Conservation (phyloP, 2,888 invertebrate species). For the Heliconius sara region DNA sequence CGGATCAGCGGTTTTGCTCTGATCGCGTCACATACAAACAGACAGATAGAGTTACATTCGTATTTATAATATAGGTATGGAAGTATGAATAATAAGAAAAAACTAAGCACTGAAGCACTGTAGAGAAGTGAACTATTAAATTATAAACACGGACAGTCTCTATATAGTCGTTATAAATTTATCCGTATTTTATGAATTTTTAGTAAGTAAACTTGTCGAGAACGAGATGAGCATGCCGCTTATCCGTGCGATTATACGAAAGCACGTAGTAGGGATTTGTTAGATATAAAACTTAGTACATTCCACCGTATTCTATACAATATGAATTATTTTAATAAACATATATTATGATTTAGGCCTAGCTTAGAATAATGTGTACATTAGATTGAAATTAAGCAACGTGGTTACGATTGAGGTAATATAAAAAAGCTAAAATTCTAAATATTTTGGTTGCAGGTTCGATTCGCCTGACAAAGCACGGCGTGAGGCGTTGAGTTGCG, state of each 20-base stretch:
- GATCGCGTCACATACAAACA: too few relatives aligned
- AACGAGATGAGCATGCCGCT: slow-evolving; percentile 72
- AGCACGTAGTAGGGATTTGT: slow-evolving; percentile 79
- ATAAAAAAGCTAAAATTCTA: too few relatives aligned
- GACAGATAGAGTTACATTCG: too few relatives aligned
- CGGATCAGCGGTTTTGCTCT: too few relatives aligned
- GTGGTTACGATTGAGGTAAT: too few relatives aligned
- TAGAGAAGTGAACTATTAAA: not conserved
- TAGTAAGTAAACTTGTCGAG: slow-evolving; percentile 60
- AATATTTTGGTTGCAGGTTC: too few relatives aligned
- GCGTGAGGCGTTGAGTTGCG: too few relatives aligned
- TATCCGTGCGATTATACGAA: slow-evolving; percentile 77
- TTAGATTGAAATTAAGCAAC: not conserved
- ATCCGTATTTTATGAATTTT: slow-evolving; percentile 38
- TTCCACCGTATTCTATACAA: slow-evolving; percentile 47
- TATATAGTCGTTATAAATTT: slow-evolving; percentile 30
- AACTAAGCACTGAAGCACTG: not conserved
- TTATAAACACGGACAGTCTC: not conserved
- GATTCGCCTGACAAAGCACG: too few relatives aligned
- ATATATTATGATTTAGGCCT: slow-evolving; percentile 42
- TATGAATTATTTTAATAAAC: slow-evolving; percentile 9
- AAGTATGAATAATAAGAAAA: too few relatives aligned
- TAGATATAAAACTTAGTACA: slow-evolving; percentile 60
- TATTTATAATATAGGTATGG: too few relatives aligned
- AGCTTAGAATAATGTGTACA: not conserved